These are phyloP conservation scores for Staurois parvus DNA, from an alignment of 2,797 vertebrate genomes.

Conservation along the genomic window DNA sequence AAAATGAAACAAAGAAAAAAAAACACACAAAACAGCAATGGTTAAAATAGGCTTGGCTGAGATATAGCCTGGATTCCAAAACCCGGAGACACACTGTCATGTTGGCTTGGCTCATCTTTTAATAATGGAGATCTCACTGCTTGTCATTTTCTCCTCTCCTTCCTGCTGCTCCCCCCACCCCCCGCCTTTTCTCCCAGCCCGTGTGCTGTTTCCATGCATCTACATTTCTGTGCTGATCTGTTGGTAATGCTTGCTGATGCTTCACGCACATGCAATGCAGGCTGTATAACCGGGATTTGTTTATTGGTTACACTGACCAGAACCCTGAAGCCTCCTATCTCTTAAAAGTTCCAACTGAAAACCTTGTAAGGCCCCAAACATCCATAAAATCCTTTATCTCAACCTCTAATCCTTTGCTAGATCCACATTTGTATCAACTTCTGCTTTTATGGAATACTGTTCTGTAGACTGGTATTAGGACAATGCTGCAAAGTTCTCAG, in stretches of 20 bases:
- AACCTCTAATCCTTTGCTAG: neutral
- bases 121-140: slow-evolving; percentile 36
- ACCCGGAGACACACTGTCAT: slow-evolving; percentile 19
- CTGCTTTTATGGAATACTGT: neutral
- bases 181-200: neutral
- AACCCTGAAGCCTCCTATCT: neutral
- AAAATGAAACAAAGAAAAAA: neutral
- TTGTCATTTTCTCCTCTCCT: slow-evolving; percentile 33
- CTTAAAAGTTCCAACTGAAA: neutral
- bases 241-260: slow-evolving; percentile 1
- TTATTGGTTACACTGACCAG: slow-evolving; percentile 6
- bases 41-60: slow-evolving; percentile 20
- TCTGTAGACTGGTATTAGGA: neutral
- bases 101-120: slow-evolving; percentile 42
- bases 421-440: neutral
- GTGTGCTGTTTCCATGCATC: slow-evolving; percentile 30
- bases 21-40: neutral
- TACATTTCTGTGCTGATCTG: neutral
- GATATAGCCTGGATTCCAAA: slow-evolving; percentile 21
- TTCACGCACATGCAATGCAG: slow-evolving; percentile 19
- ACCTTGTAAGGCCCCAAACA: neutral
- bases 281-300: slow-evolving; percentile 24
- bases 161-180: slow-evolving; percentile 15
- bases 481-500: too few relatives aligned
- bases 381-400: slow-evolving; percentile 2